A percentile compares a stretch with the other conserved stretches of the same genome.
phyloP scores from a whole-genome alignment of 1,140 invertebrate genomes.

The Thaumetopoea pityocampa region DNA sequence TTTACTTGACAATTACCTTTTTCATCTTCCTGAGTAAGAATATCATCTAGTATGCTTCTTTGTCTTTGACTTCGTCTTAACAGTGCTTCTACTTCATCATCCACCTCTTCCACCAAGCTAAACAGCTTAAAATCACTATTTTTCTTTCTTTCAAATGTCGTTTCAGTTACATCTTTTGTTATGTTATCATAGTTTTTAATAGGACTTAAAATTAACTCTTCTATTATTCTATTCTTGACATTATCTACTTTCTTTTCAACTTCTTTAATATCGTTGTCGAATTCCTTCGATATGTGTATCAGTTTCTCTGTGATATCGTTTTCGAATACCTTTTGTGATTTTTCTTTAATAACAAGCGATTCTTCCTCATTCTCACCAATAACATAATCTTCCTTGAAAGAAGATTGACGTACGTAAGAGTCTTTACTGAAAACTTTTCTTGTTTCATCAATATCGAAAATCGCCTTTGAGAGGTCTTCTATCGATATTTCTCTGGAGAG shows the following conservation, averaged over 20 bases:
- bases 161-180: slow-evolving; percentile 58
- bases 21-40: slow-evolving; percentile 79
- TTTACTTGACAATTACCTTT: slow-evolving; percentile 73
- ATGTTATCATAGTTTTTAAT: slow-evolving; percentile 45
- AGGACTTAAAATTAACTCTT: slow-evolving; percentile 58
- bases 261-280: slow-evolving; percentile 49
- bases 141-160: slow-evolving; percentile 53
- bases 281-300: slow-evolving; percentile 60
- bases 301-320: slow-evolving; percentile 77
- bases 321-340: slow-evolving; percentile 67
- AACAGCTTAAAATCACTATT: slow-evolving; percentile 40
- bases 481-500: slow-evolving; percentile 77
- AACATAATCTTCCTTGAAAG: slow-evolving; percentile 70
- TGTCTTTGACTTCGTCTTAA: slow-evolving; percentile 81
- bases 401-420: slow-evolving; percentile 65
- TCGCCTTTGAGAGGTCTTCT: slow-evolving; percentile 73
- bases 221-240: slow-evolving; percentile 57
- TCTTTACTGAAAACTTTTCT: slow-evolving; percentile 70
- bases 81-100: slow-evolving; percentile 79
- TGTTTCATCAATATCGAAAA: slow-evolving; percentile 67
- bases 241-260: slow-evolving; percentile 52
- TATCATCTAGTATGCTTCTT: slow-evolving; percentile 82
- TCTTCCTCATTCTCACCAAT: slow-evolving; percentile 61
- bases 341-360: slow-evolving; percentile 60
- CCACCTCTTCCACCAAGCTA: slow-evolving; percentile 71